Percentiles rank a stretch among this genome's conserved stretches.
Conservation (phyloP, 2,113 vertebrate species). For the Rhinolophus ferrumequinum region DNA sequence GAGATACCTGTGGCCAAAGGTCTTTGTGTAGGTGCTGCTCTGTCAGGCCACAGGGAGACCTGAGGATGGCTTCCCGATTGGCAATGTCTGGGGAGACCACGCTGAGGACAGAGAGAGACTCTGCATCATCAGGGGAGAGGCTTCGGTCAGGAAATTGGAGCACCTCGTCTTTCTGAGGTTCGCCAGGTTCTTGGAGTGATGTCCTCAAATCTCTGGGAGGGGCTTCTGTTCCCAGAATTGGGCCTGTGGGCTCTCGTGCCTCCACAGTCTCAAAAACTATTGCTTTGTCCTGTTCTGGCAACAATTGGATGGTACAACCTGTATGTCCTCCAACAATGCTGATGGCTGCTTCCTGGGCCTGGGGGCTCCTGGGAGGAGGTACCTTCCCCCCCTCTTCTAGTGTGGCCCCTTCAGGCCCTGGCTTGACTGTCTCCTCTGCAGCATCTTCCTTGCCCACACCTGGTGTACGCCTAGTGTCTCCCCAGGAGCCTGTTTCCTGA, state of each 20-base stretch:
- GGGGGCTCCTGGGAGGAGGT: conserved; percentile 40
- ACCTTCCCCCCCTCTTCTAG: background rate
- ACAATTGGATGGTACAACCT: conserved; percentile 17
- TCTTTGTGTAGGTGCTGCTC: conserved; percentile 61
- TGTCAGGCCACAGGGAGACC: conserved; percentile 57
- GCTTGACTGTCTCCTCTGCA: background rate
- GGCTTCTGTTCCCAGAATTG: conserved; percentile 59
- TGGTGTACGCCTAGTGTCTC: conserved; percentile 70
- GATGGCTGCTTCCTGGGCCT: conserved; percentile 37
- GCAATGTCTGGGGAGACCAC: conserved; percentile 75
- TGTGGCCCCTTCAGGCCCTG: background rate
- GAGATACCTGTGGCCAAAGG: conserved; percentile 78
- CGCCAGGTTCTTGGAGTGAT: conserved; percentile 68
- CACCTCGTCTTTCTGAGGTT: conserved; percentile 67
- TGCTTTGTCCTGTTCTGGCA: conserved; percentile 77
- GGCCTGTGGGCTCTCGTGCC: conserved; percentile 29
- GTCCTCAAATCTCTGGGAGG: conserved; percentile 50
- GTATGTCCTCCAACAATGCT: background rate
- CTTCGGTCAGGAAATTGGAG: conserved; percentile 66
- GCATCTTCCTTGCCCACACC: conserved; percentile 50
- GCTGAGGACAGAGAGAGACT: conserved; percentile 81
- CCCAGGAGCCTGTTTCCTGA: conserved; percentile 80
- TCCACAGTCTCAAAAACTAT: conserved; percentile 58
- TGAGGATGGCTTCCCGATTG: conserved; percentile 62
- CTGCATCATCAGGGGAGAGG: conserved; percentile 82